Percentiles rank a stretch among this genome's conserved stretches.
Conservation (phyloP, 2,888 invertebrate species). For the Orthosia gothica region DNA sequence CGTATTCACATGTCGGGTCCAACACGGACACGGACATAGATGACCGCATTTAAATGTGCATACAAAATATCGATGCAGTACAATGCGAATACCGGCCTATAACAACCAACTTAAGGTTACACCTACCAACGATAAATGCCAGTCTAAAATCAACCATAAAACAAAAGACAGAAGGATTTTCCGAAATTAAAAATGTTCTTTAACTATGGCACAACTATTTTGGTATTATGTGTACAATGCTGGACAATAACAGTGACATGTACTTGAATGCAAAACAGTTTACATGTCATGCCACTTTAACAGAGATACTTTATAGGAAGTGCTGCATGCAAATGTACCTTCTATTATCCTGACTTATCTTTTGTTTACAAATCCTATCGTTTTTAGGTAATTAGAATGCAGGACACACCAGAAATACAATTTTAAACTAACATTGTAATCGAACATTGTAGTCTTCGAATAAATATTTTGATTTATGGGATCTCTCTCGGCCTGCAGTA, state of each 20-base stretch:
- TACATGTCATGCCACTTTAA: slow-evolving; percentile 86
- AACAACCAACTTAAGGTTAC: slow-evolving; percentile 69
- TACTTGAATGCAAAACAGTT: slow-evolving; percentile 89
- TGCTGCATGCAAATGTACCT: slow-evolving; percentile 76
- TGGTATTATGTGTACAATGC: slow-evolving; percentile 79
- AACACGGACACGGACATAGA: slow-evolving; percentile 81
- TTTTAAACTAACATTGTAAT: neutral
- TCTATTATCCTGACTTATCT: slow-evolving; percentile 63
- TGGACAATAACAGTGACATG: slow-evolving; percentile 88
- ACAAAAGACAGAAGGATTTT: slow-evolving; percentile 45
- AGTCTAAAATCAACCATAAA: slow-evolving; percentile 69
- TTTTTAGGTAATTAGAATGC: slow-evolving; percentile 47
- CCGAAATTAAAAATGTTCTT: slow-evolving; percentile 38
- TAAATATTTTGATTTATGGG: no score
- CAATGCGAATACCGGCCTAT: slow-evolving; percentile 85
- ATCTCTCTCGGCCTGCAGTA: neutral
- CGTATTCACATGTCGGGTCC: slow-evolving; percentile 80
- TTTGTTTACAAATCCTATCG: slow-evolving; percentile 55
- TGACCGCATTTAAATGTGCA: slow-evolving; percentile 90
- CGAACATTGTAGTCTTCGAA: neutral
- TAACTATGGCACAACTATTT: slow-evolving; percentile 44
- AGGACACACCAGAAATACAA: neutral
- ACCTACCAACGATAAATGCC: slow-evolving; percentile 38
- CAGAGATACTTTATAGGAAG: slow-evolving; percentile 85
- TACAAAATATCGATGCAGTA: slow-evolving; percentile 88